Base-by-base conservation (phyloP, 2,113 vertebrate species). In the Lophura nycthemera region DNA sequence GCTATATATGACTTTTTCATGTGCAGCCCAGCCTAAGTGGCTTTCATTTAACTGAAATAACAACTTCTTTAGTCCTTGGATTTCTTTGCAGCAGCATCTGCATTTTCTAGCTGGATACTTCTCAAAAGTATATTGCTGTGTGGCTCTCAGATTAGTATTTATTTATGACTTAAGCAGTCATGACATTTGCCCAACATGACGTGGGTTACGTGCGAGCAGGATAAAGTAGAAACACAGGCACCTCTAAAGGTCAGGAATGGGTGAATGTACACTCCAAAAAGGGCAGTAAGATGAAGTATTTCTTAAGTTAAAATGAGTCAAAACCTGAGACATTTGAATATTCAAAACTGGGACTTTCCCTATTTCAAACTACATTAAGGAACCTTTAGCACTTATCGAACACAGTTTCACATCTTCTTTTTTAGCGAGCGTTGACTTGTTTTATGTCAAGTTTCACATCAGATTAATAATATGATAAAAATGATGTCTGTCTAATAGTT, bases 361-460 rank as follows among this genome's bases (percentile, higher is more conserved):
- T 20, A 3, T 86, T 50, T 38, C 65, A 89, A 73, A 72, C 65
- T 91, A 36, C 67, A 16, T 94, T 77, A 90, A 69, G 67, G 65
- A 93, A 47, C 52, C 56, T 91, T 84, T 78, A 89, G 83, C 82
- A 83, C 85, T 97, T 95, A 84, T 64, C 45, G 45, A 86, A 43
- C 34, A 64, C 36, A 32, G 38, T 61, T 54, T 88, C 88, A 82
- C 7, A 0, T 91, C 57, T 42, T 79, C 79, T 92, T 90, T 92
- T 88, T 83, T 40, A 92, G 79, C 92, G 95, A 75, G 87, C 20
- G 47, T 88, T 91, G 88, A 85, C 86, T 91, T 83, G 84, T 60
- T 85, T 93, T 72, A 94, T 90, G 87, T 93, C 89, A 92, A 73
- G 80, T 93, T 89, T 96, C 86, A 60, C 48, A 91, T 77, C 73